Conservation (phyloP, 1,140 invertebrate genomes). For the Pogonus chalceus region DNA sequence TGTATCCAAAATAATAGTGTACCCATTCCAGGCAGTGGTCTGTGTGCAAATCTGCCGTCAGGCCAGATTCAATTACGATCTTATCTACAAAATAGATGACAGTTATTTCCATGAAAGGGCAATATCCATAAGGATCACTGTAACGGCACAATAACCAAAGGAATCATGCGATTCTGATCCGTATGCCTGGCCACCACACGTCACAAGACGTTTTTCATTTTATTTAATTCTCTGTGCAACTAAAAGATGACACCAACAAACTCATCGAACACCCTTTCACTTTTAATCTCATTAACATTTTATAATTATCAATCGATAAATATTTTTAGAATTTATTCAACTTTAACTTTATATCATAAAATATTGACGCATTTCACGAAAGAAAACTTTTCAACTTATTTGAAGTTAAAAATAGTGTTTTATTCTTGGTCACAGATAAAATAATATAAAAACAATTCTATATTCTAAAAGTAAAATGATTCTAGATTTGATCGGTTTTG, state of each 20-base stretch:
- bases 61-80: slow-evolving; percentile 37
- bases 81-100: slow-evolving; percentile 38
- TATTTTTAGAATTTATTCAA: no score
- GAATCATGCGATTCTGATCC: slow-evolving; percentile 1
- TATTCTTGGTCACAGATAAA: no score
- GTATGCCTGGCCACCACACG: slow-evolving; percentile 10
- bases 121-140: slow-evolving; percentile 27
- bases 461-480: no score
- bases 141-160: slow-evolving; percentile 6
- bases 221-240: slow-evolving; percentile 27
- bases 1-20: slow-evolving; percentile 31
- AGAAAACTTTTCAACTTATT: no score
- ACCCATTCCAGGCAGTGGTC: slow-evolving; percentile 28
- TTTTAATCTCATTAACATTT: no score
- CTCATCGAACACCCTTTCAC: no score
- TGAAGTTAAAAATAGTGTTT: no score
- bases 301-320: no score
- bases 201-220: slow-evolving; percentile 29
- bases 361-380: no score
- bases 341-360: no score
- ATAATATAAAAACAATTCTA: no score
- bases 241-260: slow-evolving; percentile 23
- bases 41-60: slow-evolving; percentile 37
- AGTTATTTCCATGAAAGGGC: slow-evolving; percentile 38
- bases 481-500: no score